Base-by-base conservation (phyloP, 2,797 vertebrate species). In the Pristis pectinata region DNA sequence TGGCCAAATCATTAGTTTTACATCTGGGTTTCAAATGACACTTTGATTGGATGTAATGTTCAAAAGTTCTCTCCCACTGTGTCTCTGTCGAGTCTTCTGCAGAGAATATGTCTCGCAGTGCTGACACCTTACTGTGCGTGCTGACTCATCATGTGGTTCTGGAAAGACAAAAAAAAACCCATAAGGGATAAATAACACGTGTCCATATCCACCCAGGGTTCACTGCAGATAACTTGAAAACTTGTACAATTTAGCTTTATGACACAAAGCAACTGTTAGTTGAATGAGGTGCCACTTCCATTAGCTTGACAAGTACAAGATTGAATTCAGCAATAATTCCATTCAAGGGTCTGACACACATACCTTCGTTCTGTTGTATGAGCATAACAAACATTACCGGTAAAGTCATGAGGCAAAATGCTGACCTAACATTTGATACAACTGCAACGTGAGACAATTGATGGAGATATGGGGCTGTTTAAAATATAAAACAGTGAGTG, bases 21-120 rank as follows among this genome's bases (percentile, higher is more conserved):
- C 98, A 99, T 99, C 98, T 98, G 99, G 99, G 98, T 98, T 98
- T 98, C 98, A 99, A 99, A 99, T 99, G 99, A 99, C 99, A 99
- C 99, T 99, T 99, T 99, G 99, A 99, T 99, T 99, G 99, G 99
- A 99, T 98, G 98, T 98, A 98, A 99, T 99, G 98, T 99, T 98
- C 98, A 98, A 99, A 99, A 98, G 98, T 98, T 98, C 97, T 97
- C 98, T 98, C 98, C 98, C 97, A 98, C 98, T 97, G 98, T 96
- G 97, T 96, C 98, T 97, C 98, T 97, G 98, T 97, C 98, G 98
- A 98, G 98, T 98, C 98, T 98, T 98, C 98, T 98, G 98, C 98
- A 97, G 98, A 98, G 98, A 98, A 98, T 74, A 98, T 97, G 98
- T 98, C 99, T 98, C 98, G 98, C 98, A 96, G 98, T 97, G 98